Base-by-base conservation (phyloP, 2,888 invertebrate genomes). In the Tricholauxania praeusta region DNA sequence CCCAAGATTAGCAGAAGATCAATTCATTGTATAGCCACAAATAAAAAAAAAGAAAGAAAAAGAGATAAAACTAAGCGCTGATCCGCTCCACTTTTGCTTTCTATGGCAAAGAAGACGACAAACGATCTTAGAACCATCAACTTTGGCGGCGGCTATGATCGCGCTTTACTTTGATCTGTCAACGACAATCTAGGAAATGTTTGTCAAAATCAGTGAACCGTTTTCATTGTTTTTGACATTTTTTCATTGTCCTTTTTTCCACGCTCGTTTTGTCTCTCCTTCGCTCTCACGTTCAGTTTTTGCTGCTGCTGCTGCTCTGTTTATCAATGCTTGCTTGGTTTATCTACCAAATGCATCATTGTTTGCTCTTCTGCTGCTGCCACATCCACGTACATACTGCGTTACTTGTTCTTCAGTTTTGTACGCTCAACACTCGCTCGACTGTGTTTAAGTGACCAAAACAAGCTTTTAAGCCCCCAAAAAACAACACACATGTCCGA, bases 181-280 rank as follows among this genome's bases (percentile, higher is more conserved):
- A 85, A 81, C 83, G 85, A 82, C 80, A 85, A 87, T 87, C 87
- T 87, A 87, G 87, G 87, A 87, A 87, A 87, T 86, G 87, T 87
- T 87, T 87, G 86, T 87, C 87, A 87, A 86, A 86, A 83, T 83
- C 86, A 83, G 80, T 86, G 81, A 85, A 87, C 85, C 87, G 86
- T 85, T 84, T 83, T 87, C 84, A 87, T 85, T 84, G 84, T 84
- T 86, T 86, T 85, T 87, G 87, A 87, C 87, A 86, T 86, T 85
- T 83, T 82, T 19, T 68, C 68, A 59, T 68, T 68, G 68, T 68
- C 68, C 60, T 49, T 59, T 48, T 59, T 28, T 28, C 7, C 52
- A 5, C 52, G 52, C 4, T 15, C 14, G 49, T 59, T 48, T 53
- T 60, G 72, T 28, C 19, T 17, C 12, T 62, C 17, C 19, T 47